Percentiles rank a stretch among this genome's conserved stretches.
These are phyloP conservation scores for Chaetodon trifascialis DNA, from an alignment of 2,113 vertebrate genomes.

Conservation along the genomic window DNA sequence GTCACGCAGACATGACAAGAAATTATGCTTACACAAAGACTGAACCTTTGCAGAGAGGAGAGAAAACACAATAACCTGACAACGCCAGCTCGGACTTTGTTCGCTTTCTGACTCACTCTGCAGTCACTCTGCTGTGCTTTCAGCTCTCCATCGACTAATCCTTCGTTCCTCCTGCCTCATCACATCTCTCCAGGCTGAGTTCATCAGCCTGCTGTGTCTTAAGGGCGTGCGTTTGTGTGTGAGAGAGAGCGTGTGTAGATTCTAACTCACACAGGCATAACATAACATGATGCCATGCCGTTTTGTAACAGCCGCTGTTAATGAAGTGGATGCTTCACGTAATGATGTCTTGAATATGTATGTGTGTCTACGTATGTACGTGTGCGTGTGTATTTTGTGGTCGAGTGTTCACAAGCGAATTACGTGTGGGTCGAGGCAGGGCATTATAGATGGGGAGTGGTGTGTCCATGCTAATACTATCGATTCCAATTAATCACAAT, in stretches of 20 bases:
- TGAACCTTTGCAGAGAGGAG: background rate
- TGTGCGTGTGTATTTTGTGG: background rate
- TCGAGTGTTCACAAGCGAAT: conserved; percentile 13
- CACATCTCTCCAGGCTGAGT: conserved; percentile 48
- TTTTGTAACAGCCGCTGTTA: conserved; percentile 22
- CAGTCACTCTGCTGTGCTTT: conserved; percentile 11
- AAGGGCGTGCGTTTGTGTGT: background rate
- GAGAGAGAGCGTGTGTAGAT: background rate
- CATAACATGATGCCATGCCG: background rate
- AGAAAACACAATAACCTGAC: background rate
- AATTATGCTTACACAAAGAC: background rate
- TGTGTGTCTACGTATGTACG: background rate
- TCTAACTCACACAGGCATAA: conserved; percentile 7
- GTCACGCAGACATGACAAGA: conserved; percentile 21
- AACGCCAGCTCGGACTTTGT: background rate
- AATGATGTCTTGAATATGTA: conserved; percentile 11
- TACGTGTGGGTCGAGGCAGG: conserved; percentile 24
- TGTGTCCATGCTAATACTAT: conserved; percentile 52
- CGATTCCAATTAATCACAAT: conserved; percentile 81
- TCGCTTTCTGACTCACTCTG: conserved; percentile 24
- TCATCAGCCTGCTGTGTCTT: conserved; percentile 42
- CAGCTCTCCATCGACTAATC: conserved; percentile 39
- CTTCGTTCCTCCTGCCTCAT: conserved; percentile 55
- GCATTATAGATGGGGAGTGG: conserved; percentile 50
- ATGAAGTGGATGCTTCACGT: conserved; percentile 40